phyloP scores from a whole-genome alignment of 1,140 invertebrate genomes.

The Dermatophagoides farinae region DNA sequence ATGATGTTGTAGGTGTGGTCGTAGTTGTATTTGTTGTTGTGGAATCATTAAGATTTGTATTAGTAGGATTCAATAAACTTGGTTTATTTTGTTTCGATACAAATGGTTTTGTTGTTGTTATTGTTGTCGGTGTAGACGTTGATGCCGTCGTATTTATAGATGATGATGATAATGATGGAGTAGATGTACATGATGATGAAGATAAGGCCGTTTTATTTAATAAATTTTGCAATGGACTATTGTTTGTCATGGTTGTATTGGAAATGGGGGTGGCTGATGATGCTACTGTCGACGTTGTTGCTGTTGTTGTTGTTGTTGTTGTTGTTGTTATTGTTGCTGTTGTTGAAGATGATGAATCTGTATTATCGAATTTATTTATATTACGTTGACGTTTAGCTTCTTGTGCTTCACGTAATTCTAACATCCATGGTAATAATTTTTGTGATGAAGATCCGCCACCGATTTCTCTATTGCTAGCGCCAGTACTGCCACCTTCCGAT shows the following conservation, averaged over 20 bases:
- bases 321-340: not conserved
- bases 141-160: not conserved
- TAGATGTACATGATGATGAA: not conserved
- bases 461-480: not conserved
- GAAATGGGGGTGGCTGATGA: not conserved
- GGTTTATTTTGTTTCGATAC: not conserved
- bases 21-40: not conserved
- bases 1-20: not conserved
- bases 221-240: not conserved
- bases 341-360: not conserved
- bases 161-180: not conserved
- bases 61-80: not conserved
- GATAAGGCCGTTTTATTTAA: too few relatives aligned
- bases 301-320: not conserved
- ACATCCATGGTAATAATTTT: slow-evolving; percentile 11
- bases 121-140: not conserved
- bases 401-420: slow-evolving; percentile 6
- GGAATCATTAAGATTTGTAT: not conserved
- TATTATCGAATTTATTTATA: not conserved
- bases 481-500: not conserved
- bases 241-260: not conserved
- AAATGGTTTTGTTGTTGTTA: not conserved
- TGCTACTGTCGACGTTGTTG: not conserved
- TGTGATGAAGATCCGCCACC: not conserved
- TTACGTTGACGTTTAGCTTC: not conserved